These are phyloP conservation scores for Notamacropus eugenii DNA, from an alignment of 2,797 vertebrate species.

Conservation along the genomic window DNA sequence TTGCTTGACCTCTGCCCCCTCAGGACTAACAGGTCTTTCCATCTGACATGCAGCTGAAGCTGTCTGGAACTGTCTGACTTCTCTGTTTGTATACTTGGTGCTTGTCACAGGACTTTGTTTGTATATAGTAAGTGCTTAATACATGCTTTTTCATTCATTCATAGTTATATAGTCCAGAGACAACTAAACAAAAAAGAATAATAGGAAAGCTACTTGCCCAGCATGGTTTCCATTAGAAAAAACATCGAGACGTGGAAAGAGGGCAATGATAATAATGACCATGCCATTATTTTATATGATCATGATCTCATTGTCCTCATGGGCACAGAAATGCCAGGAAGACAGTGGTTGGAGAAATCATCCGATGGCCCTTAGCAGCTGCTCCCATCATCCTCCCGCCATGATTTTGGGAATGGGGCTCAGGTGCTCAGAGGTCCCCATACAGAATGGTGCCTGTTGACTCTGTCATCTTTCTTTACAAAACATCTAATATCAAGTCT, in stretches of 20 bases:
- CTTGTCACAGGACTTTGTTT: not conserved
- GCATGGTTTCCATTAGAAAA: not conserved
- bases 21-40: not conserved
- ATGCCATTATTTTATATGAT: not conserved
- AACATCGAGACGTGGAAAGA: not conserved
- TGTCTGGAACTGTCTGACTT: not conserved
- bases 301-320: not conserved
- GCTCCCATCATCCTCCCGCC: not conserved
- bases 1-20: not conserved
- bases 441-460: slow-evolving; percentile 81
- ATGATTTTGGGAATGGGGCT: not conserved
- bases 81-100: not conserved
- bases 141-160: not conserved
- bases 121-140: not conserved
- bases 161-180: not conserved
- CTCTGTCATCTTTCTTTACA: slow-evolving; percentile 85
- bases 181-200: not conserved
- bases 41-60: not conserved
- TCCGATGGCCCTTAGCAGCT: slow-evolving; percentile 49
- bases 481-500: slow-evolving; percentile 87
- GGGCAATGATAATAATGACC: not conserved
- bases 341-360: not conserved
- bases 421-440: slow-evolving; percentile 67
- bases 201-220: not conserved
- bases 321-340: slow-evolving; percentile 21